Percentiles rank a stretch among this genome's conserved stretches.
phyloP scores from a whole-genome alignment of 1,140 invertebrate species.

The Oryctes rhinoceros region DNA sequence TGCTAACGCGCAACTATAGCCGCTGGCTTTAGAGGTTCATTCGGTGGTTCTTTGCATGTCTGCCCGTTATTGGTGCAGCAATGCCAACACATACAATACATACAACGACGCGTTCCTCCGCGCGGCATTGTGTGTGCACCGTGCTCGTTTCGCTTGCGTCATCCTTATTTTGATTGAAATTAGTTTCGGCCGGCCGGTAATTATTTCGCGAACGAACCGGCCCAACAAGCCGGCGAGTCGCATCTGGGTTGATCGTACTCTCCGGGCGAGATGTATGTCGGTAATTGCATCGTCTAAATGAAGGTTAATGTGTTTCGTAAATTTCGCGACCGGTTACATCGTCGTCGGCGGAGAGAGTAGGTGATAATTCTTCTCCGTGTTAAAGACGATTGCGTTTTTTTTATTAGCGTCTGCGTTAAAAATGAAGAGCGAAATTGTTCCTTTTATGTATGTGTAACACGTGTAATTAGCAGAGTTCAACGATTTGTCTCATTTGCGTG shows the following conservation, averaged over 20 bases:
- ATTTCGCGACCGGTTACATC: background rate
- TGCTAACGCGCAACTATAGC: background rate
- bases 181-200: conserved; percentile 20
- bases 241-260: conserved; percentile 8
- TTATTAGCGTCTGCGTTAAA: too few species aligned
- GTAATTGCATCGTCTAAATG: conserved; percentile 13
- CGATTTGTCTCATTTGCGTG: too few species aligned
- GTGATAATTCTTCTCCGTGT: background rate
- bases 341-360: background rate
- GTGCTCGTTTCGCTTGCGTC: conserved; percentile 17
- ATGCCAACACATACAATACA: background rate
- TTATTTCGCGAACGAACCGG: conserved; percentile 18
- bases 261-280: background rate
- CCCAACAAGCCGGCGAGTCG: background rate
- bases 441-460: too few species aligned
- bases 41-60: conserved; percentile 17
- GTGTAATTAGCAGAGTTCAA: too few species aligned
- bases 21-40: background rate
- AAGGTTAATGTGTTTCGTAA: conserved; percentile 19
- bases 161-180: conserved; percentile 35
- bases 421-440: too few species aligned
- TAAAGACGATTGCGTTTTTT: too few species aligned
- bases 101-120: too few species aligned
- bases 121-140: background rate
- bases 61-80: conserved; percentile 10